Conservation (phyloP, 2,113 vertebrate species). For the Mustela nigripes region DNA sequence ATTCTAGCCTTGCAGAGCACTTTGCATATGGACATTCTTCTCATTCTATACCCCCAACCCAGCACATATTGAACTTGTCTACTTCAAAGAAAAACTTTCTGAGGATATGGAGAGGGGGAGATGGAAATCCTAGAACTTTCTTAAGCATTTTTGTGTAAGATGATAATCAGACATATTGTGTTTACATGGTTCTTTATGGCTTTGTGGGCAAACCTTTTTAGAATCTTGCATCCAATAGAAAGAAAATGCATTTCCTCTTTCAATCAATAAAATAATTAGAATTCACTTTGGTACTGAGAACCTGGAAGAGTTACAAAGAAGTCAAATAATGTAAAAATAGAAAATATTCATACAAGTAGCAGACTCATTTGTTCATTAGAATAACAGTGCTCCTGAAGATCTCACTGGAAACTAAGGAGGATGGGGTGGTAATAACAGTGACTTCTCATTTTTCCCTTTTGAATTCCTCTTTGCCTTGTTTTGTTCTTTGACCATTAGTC, state of each 20-base stretch:
- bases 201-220: background rate
- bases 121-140: background rate
- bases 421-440: background rate
- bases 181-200: background rate
- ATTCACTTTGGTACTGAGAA: background rate
- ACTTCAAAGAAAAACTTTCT: background rate
- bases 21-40: background rate
- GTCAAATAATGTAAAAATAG: background rate
- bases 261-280: slow-evolving; percentile 13
- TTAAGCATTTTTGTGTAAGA: background rate
- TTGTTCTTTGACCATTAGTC: background rate
- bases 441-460: background rate
- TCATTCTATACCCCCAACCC: background rate
- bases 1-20: background rate
- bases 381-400: background rate
- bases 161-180: background rate
- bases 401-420: background rate
- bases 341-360: background rate
- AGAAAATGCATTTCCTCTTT: slow-evolving; percentile 39
- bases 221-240: background rate
- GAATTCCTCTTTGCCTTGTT: slow-evolving; percentile 24
- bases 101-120: no score
- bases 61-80: background rate
- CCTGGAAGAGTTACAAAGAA: background rate
- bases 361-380: background rate